These are phyloP conservation scores for Betta splendens DNA, from an alignment of 2,797 vertebrate species.

Conservation along the genomic window DNA sequence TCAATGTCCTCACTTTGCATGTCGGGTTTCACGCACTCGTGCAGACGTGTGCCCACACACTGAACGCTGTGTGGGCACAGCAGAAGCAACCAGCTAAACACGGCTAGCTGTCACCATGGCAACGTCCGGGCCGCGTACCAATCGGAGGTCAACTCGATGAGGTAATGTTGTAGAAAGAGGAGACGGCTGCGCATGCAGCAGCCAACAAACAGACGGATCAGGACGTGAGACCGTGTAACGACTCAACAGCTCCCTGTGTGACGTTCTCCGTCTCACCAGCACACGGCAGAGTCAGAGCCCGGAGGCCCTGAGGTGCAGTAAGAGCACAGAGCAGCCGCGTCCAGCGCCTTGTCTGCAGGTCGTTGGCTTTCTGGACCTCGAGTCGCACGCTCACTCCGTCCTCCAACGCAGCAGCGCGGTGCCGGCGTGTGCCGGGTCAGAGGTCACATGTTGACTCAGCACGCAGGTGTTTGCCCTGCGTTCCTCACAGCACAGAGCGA, in stretches of 20 bases:
- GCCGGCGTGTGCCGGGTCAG: too few relatives aligned
- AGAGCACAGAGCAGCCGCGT: too few relatives aligned
- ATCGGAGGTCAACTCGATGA: conserved; percentile 73
- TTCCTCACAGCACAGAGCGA: too few relatives aligned
- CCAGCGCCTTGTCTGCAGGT: too few relatives aligned
- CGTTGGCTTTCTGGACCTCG: too few relatives aligned
- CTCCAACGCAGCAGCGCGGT: too few relatives aligned
- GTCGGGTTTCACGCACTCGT: conserved; percentile 7
- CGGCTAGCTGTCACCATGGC: conserved; percentile 69
- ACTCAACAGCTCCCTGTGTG: conserved; percentile 40
- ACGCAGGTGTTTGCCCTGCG: conserved; percentile 9
- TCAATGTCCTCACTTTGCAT: not conserved
- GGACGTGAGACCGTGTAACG: conserved; percentile 9
- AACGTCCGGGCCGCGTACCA: conserved; percentile 72
- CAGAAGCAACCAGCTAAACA: conserved; percentile 70
- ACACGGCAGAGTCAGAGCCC: conserved; percentile 36
- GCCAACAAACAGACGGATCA: conserved; percentile 6
- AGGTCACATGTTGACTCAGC: conserved; percentile 27
- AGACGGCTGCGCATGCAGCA: conserved; percentile 4
- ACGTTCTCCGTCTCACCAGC: conserved; percentile 35
- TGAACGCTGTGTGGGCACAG: conserved; percentile 57
- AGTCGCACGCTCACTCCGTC: too few relatives aligned
- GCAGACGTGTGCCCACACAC: conserved; percentile 27
- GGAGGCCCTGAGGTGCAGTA: too few relatives aligned
- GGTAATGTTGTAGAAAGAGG: conserved; percentile 69